Percentiles rank a stretch among this genome's conserved stretches.
These are phyloP conservation scores for Carassius auratus DNA, from an alignment of 2,113 vertebrate species.

Conservation along the genomic window DNA sequence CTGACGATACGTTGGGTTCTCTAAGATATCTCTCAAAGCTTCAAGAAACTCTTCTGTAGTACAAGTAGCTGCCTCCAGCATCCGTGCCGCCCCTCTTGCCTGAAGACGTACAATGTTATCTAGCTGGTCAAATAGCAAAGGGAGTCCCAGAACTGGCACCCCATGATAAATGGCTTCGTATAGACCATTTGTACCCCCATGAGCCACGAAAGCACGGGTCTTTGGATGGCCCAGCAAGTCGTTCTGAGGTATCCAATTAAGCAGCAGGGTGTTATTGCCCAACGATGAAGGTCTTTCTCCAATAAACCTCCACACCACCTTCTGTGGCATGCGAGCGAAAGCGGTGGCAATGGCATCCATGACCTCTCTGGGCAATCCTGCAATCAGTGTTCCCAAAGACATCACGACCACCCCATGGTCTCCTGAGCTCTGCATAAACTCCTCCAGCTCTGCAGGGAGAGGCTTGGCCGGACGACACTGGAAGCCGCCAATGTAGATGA, in stretches of 20 bases:
- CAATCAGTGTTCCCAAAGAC: too few species aligned
- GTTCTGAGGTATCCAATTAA: constrained; percentile 52
- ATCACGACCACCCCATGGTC: too few species aligned
- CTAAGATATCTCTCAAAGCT: too few species aligned
- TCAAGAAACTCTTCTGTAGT: too few species aligned
- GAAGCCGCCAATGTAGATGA: too few species aligned
- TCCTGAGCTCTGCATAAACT: too few species aligned
- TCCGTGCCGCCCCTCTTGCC: constrained; percentile 41
- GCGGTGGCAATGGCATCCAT: too few species aligned
- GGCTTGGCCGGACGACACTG: too few species aligned
- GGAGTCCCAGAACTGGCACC: constrained; percentile 52
- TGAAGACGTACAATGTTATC: constrained; percentile 53
- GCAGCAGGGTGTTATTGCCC: constrained; percentile 56
- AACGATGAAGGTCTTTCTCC: constrained; percentile 6
- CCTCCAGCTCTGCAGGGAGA: too few species aligned
- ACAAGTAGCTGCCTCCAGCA: background rate
- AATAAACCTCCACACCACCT: constrained; percentile 43
- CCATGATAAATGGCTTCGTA: constrained; percentile 60
- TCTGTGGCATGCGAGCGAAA: too few species aligned
- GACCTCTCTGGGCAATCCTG: too few species aligned
- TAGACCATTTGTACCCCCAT: constrained; percentile 53
- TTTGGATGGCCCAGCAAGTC: constrained; percentile 59
- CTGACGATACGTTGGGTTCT: too few species aligned
- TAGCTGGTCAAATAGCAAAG: constrained; percentile 55
- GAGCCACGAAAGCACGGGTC: constrained; percentile 50